Conservation (phyloP, 2,113 vertebrate genomes). For the Hemichromis elongatus region DNA sequence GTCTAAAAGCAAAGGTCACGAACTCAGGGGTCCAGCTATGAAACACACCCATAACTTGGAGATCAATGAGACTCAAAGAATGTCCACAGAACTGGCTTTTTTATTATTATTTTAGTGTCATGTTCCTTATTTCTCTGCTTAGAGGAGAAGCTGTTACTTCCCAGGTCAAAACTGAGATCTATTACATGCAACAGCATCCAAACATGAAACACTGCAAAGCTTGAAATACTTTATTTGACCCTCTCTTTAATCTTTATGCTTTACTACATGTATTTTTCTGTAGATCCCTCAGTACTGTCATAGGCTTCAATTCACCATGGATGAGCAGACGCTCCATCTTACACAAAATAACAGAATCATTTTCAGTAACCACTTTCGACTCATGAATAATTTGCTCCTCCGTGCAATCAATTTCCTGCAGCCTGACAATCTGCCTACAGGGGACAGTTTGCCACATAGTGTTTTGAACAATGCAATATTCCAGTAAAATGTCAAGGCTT, state of each 20-base stretch:
- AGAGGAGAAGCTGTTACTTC: neutral
- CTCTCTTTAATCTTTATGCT: neutral
- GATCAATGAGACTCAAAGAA: neutral
- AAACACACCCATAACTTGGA: neutral
- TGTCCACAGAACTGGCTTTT: neutral
- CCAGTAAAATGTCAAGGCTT: neutral
- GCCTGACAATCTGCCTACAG: neutral
- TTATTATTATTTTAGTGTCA: neutral
- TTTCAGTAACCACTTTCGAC: neutral
- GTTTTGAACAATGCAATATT: neutral
- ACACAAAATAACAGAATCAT: neutral
- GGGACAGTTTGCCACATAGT: neutral
- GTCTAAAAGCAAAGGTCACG: slow-evolving; percentile 10
- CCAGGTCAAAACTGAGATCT: neutral
- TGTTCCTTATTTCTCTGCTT: neutral
- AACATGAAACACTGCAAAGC: neutral
- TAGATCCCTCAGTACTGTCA: neutral
- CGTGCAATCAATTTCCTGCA: slow-evolving; percentile 21
- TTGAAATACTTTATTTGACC: neutral
- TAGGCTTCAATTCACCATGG: neutral
- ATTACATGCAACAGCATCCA: neutral
- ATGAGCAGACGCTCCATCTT: neutral
- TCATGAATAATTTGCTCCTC: slow-evolving; percentile 42
- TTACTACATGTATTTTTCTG: neutral
- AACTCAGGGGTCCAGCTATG: neutral